Percentiles rank a stretch among this genome's conserved stretches.
Evolutionary conservation across 2,113 vertebrate species (phyloP).

Genomic region (Diphyllodes magnificus): DNA sequence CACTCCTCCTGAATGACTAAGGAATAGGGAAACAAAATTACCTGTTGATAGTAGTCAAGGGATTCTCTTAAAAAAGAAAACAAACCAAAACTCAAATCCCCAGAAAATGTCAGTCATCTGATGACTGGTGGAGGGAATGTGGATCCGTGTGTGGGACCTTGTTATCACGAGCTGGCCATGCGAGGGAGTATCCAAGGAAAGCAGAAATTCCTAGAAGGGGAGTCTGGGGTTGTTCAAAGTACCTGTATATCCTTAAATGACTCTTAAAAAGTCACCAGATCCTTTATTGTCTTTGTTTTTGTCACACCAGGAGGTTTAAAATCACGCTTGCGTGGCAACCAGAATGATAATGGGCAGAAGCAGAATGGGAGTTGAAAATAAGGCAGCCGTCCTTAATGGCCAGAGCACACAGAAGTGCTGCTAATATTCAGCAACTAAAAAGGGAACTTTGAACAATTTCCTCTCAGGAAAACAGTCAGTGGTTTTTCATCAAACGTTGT

Average conservation of each 20-base stretch:
- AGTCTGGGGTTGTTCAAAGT: neutral
- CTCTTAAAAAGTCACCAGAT: neutral
- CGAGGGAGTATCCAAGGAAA: neutral
- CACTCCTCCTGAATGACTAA: neutral
- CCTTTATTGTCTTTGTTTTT: neutral
- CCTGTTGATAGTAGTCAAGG: accelerated
- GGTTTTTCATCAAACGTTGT: neutral
- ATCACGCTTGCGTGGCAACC: neutral
- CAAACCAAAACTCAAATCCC: neutral
- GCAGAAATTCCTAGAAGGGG: neutral
- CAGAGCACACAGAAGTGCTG: neutral
- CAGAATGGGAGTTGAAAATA: neutral
- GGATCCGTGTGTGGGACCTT: accelerated
- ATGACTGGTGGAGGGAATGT: neutral
- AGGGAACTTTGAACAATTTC: neutral
- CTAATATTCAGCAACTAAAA: neutral
- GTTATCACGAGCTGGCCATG: neutral
- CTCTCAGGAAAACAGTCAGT: neutral
- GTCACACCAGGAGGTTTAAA: neutral
- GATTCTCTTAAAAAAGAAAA: neutral
- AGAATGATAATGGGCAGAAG: neutral
- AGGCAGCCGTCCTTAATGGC: neutral
- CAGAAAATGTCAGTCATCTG: neutral
- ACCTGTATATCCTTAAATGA: neutral
- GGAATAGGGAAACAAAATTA: neutral